phyloP scores from a whole-genome alignment of 2,888 invertebrate species.

The Drosophila anomalata region DNA sequence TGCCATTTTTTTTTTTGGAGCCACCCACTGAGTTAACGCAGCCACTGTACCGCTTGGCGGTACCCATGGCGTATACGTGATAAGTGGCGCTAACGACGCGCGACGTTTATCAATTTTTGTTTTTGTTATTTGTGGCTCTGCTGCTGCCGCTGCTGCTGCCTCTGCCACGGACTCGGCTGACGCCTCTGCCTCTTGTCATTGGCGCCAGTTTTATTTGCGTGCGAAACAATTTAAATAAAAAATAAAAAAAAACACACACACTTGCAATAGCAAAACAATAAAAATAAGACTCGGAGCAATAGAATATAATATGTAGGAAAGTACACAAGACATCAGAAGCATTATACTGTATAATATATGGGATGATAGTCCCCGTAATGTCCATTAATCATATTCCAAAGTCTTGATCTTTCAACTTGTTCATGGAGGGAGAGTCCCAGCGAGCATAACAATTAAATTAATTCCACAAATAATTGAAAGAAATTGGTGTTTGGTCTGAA shows the following conservation, averaged over 20 bases:
- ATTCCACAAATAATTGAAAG: not conserved
- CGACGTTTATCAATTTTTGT: constrained; percentile 73
- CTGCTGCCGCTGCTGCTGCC: not conserved
- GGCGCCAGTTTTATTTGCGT: constrained; percentile 79
- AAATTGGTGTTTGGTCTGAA: no score
- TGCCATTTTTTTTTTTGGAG: not conserved
- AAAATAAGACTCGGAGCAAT: constrained; percentile 18
- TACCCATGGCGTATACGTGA: constrained; percentile 77
- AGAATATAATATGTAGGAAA: constrained; percentile 19
- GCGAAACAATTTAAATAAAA: constrained; percentile 72
- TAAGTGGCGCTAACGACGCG: constrained; percentile 79
- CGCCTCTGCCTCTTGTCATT: constrained; percentile 49
- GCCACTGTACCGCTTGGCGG: constrained; percentile 43
- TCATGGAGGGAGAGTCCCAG: constrained; percentile 15
- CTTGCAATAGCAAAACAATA: constrained; percentile 20
- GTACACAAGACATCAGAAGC: constrained; percentile 11
- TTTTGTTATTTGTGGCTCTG: constrained; percentile 30
- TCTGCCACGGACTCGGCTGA: not conserved
- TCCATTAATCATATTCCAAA: constrained; percentile 31
- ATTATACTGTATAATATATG: not conserved
- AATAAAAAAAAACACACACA: constrained; percentile 16
- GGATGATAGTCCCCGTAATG: constrained; percentile 22
- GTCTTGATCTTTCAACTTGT: constrained; percentile 35
- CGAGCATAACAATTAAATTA: constrained; percentile 9
- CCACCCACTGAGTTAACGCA: not conserved